A percentile compares a stretch with the other conserved stretches of the same genome.
Evolutionary conservation across 2,888 invertebrate genomes (phyloP).

Genomic region (Oxycera nigricornis): DNA sequence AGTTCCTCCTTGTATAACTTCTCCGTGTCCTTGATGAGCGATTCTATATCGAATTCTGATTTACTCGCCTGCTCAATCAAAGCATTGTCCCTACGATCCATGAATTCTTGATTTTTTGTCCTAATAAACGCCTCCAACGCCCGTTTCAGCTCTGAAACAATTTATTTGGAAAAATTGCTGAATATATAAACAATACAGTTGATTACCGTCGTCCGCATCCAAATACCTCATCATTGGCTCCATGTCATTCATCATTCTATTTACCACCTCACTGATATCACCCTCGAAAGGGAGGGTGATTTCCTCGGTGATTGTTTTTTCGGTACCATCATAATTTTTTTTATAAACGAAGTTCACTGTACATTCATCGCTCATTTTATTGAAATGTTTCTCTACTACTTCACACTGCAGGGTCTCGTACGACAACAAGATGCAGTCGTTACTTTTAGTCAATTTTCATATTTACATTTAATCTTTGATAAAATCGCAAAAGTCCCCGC

Average conservation of each 20-base stretch:
- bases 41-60: slow-evolving; percentile 74
- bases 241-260: slow-evolving; percentile 56
- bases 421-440: too few species aligned
- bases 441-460: too few species aligned
- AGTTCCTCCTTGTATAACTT: slow-evolving; percentile 82
- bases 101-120: slow-evolving; percentile 71
- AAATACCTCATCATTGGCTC: slow-evolving; percentile 59
- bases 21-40: slow-evolving; percentile 80
- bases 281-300: slow-evolving; percentile 55
- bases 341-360: slow-evolving; percentile 53
- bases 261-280: slow-evolving; percentile 56
- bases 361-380: not conserved
- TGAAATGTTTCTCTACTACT: too few species aligned
- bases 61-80: slow-evolving; percentile 69
- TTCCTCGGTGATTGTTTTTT: slow-evolving; percentile 49
- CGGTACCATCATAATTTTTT: slow-evolving; percentile 54
- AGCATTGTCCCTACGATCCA: slow-evolving; percentile 71
- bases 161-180: not conserved
- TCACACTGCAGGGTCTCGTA: too few species aligned
- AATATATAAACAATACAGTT: not conserved
- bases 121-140: slow-evolving; percentile 70
- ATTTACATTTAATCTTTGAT: too few species aligned
- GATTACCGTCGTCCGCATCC: slow-evolving; percentile 51
- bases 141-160: slow-evolving; percentile 49
- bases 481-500: too few species aligned